Base-by-base conservation (phyloP, 2,113 vertebrate genomes). In the Butorides virescens region DNA sequence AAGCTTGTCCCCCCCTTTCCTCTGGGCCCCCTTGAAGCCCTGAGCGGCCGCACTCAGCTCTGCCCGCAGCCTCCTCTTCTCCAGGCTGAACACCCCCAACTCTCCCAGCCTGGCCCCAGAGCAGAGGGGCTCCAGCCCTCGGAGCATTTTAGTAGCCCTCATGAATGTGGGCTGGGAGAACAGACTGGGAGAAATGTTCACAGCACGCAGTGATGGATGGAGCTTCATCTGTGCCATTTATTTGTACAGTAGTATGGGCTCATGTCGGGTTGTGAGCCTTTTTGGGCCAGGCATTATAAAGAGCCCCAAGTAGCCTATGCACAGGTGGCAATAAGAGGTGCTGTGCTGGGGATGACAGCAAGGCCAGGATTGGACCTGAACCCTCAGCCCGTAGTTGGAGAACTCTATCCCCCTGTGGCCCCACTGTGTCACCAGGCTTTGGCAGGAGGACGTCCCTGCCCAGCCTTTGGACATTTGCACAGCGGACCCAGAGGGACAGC, bases 351-450 rank as follows among this genome's bases (percentile, higher is more conserved):
- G 10, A 4, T 8, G 25, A n/a, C 25, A 75, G n/a, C 25, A 74
- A 88, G 58, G 30, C 19, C 65, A 85, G 59, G 46, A 30, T 2
- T 22, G 7, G 46, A 16, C 10, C 2, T 68, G 49, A 53, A 17
- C 3, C 22, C 10, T 18, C 26, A 34, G 1, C 11, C 23, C 15
- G 5, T 4, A 15, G 34, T 3, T 37, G 56, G 29, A 26, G 29
- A 67, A 4, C 3, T 59, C 25, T 47, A 2, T 32, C 10, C 39
- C n/a, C 27, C n/a, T 0, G 0, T 32, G 32, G 70, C 32, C n/a
- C 15, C 21, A 2, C 12, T 14, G 32, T 67, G 55, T 11, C 74
- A 67, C 42, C 61, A 62, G 55, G 12, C 49, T 70, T 53, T n/a
- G 61, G 16, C 26, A 56, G 55, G 26, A 74, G 30, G 13, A 58